Evolutionary conservation across 2,888 invertebrate genomes (phyloP).

Genomic region (Nysson spinosus): DNA sequence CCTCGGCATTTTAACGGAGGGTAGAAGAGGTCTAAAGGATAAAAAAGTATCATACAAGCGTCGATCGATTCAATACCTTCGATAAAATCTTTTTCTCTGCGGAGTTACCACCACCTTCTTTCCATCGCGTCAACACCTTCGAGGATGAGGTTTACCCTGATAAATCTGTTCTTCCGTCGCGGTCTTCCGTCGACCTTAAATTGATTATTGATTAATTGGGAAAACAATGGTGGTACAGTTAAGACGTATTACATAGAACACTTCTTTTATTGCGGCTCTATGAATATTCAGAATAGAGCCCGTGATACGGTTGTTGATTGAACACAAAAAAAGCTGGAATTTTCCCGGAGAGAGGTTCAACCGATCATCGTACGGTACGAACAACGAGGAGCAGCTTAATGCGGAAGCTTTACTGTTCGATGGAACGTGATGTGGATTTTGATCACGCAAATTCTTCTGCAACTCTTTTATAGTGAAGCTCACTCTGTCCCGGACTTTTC

Average conservation of each 20-base stretch:
- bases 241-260: constrained; percentile 4
- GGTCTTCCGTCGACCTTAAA: not conserved
- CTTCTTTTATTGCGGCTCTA: constrained; percentile 4
- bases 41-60: not conserved
- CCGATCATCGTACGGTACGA: not conserved
- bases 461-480: not conserved
- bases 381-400: constrained; percentile 1
- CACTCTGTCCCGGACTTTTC: no score
- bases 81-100: constrained; percentile 22
- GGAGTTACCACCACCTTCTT: not conserved
- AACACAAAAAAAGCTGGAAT: constrained; percentile 26
- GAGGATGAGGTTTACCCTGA: not conserved
- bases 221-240: constrained; percentile 8
- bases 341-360: constrained; percentile 5
- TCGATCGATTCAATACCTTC: constrained; percentile 30
- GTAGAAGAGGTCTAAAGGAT: not conserved
- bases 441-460: constrained; percentile 5
- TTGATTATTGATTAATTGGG: not conserved
- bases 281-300: constrained; percentile 31
- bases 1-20: not conserved
- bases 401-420: constrained; percentile 8
- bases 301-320: constrained; percentile 16
- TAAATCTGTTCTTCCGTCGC: not conserved
- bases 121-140: not conserved
- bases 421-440: constrained; percentile 6